These are phyloP conservation scores for Argyrosomus japonicus DNA, from an alignment of 2,113 vertebrate species.

Conservation along the genomic window DNA sequence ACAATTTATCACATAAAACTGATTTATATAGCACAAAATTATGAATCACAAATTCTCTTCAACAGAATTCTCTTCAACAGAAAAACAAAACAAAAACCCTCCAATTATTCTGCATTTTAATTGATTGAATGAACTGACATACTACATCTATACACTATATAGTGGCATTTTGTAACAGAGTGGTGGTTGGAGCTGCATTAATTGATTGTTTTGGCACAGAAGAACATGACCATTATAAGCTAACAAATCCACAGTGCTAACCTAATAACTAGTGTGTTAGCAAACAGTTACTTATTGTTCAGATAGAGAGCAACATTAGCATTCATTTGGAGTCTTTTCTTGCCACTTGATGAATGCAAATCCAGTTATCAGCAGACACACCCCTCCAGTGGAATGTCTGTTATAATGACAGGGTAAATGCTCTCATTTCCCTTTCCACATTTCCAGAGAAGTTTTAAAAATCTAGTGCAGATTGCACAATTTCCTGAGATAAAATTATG, in stretches of 20 bases:
- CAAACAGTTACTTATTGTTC: not conserved
- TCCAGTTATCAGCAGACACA: conserved; percentile 1
- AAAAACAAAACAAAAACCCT: too few species aligned
- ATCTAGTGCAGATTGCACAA: not conserved
- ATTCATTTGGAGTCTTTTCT: not conserved
- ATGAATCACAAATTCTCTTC: too few species aligned
- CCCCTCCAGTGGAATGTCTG: conserved; percentile 58
- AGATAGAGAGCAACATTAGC: not conserved
- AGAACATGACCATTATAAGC: not conserved
- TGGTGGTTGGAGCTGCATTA: too few species aligned
- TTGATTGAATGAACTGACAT: too few species aligned
- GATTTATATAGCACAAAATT: not conserved
- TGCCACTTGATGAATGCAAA: not conserved
- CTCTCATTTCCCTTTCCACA: conserved; percentile 4
- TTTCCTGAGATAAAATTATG: not conserved
- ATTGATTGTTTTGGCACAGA: not conserved
- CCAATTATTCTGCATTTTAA: too few species aligned
- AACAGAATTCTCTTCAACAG: too few species aligned
- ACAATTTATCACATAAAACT: not conserved
- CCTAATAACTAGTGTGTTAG: not conserved
- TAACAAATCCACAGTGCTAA: not conserved
- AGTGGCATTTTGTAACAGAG: too few species aligned
- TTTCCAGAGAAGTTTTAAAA: conserved; percentile 29
- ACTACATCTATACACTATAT: too few species aligned
- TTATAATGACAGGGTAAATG: not conserved